Evolutionary conservation across 1,140 invertebrate genomes (phyloP).

Genomic region (Yoshiicerus persimilis): DNA sequence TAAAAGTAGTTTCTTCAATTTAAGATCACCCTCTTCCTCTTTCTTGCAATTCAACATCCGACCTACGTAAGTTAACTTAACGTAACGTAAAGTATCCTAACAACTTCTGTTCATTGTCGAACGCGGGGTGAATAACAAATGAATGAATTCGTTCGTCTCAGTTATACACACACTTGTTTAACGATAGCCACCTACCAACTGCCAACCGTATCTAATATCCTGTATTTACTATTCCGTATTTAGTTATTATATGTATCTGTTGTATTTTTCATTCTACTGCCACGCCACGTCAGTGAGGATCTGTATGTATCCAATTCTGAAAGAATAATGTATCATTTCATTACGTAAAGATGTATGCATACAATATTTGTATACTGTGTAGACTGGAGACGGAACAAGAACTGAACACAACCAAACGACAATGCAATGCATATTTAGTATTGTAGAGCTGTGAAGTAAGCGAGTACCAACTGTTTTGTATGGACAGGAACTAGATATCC

Average conservation of each 20-base stretch:
- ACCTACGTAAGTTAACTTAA: slow-evolving; percentile 18
- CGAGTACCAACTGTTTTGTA: not conserved
- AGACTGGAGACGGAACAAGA: not conserved
- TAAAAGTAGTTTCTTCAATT: slow-evolving; percentile 21
- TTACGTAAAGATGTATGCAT: not conserved
- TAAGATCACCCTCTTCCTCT: slow-evolving; percentile 19
- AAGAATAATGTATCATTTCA: slow-evolving; percentile 1
- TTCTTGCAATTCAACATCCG: slow-evolving; percentile 22
- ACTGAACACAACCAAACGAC: not conserved
- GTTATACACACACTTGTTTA: not conserved
- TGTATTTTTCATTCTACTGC: not conserved
- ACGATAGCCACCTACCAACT: not conserved
- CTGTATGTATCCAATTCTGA: not conserved
- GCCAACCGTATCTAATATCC: not conserved
- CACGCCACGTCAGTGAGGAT: not conserved
- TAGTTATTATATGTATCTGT: not conserved
- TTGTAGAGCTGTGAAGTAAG: not conserved
- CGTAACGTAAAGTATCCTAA: slow-evolving; percentile 22
- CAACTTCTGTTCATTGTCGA: slow-evolving; percentile 22
- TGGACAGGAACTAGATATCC: not conserved
- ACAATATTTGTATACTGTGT: not conserved
- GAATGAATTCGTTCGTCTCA: slow-evolving; percentile 5
- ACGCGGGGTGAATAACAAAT: slow-evolving; percentile 21
- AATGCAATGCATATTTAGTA: not conserved
- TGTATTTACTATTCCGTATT: not conserved